Base-by-base conservation (phyloP, 2,888 invertebrate genomes). In the Meteorus cinctellus region DNA sequence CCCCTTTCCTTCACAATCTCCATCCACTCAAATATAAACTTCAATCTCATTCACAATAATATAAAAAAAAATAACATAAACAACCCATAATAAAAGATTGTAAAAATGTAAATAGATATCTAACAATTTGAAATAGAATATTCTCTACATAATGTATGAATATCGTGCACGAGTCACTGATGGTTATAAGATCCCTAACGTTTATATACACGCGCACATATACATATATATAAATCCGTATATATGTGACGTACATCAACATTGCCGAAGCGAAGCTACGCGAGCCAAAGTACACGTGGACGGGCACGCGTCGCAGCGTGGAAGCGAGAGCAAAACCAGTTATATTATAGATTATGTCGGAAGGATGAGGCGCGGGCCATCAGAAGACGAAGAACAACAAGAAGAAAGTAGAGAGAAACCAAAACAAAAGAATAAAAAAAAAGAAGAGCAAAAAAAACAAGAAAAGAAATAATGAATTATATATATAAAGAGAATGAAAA, bases 241-340 rank as follows among this genome's bases (percentile, higher is more conserved):
- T 55, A 55, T 19, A 6, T 55, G n/a, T 55, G n/a, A 19, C 19
- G 19, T 55, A 55, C 19, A 55, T 55, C 55, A 55, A 55, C 55
- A 27, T 41, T 67, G n/a, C 27, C 8, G 16, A 48, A 65, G 36
- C n/a, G 19, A 63, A 63, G 34, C n/a, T n/a, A 31, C 19, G 34
- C 48, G 27, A 27, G 62, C n/a, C 36, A 66, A 75, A 75, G 76
- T 83, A 85, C 86, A 85, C 86, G 86, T 85, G 86, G 84, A 82
- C 82, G 74, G 86, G 86, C 86, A 86, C 86, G 86, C 86, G 86
- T 84, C 86, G 77, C 81, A 78, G 77, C 70, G 74, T 75, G 78
- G 70, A 79, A 78, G 79, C 79, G 62, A 55, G 75, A 72, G 71
- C 74, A 80, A 80, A 82, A 82, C 80, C 81, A 79, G 82, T 82